phyloP scores from a whole-genome alignment of 2,113 vertebrate genomes.

The Oophaga pumilio region DNA sequence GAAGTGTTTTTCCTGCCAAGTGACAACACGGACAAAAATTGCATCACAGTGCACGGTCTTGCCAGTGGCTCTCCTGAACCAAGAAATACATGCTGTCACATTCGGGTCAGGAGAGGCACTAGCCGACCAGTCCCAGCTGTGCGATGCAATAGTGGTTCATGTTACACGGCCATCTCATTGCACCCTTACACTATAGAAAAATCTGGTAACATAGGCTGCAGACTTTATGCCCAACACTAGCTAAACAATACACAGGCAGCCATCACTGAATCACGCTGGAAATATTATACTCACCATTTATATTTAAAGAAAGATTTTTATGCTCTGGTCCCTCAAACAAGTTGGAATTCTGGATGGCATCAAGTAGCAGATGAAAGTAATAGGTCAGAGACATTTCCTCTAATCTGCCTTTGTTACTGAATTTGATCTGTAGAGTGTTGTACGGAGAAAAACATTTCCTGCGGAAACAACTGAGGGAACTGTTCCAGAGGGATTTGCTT shows the following conservation, averaged over 20 bases:
- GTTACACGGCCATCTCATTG: no score
- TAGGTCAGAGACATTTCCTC: constrained; percentile 67
- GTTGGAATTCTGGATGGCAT: constrained; percentile 73
- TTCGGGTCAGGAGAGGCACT: no score
- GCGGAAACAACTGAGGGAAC: constrained; percentile 78
- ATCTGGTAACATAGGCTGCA: background rate
- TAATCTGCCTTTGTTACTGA: background rate
- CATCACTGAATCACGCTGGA: background rate
- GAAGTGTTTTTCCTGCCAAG: no score
- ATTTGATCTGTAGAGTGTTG: constrained; percentile 61
- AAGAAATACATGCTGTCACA: no score
- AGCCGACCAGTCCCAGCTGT: no score
- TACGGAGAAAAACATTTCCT: constrained; percentile 79
- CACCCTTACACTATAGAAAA: no score
- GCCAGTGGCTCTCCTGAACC: no score
- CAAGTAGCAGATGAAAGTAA: constrained; percentile 75
- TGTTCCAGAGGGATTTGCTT: constrained; percentile 73
- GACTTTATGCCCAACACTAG: background rate
- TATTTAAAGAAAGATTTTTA: constrained; percentile 77
- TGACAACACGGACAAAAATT: no score
- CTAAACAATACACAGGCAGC: background rate
- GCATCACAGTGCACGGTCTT: no score
- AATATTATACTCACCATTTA: constrained; percentile 71
- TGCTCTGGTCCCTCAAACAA: constrained; percentile 75
- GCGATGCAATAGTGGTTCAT: no score